Evolutionary conservation across 2,888 invertebrate genomes (phyloP).

Genomic region (Drosophila basisetae): DNA sequence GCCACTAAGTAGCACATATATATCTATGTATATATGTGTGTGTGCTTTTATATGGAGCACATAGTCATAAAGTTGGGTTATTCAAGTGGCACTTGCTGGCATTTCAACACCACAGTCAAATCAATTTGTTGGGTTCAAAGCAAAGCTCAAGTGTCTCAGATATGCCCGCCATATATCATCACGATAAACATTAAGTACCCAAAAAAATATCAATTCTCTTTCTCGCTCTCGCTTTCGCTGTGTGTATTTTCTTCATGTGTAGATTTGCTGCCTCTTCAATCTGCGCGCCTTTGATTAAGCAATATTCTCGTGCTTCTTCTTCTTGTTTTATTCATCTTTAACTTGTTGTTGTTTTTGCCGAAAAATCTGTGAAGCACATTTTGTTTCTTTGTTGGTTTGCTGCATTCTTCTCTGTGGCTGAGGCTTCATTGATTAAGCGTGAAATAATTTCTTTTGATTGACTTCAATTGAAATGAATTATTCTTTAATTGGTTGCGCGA

Average conservation of each 20-base stretch:
- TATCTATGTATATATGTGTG: background rate
- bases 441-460: slow-evolving; percentile 82
- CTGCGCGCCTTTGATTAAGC: slow-evolving; percentile 29
- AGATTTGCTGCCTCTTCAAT: slow-evolving; percentile 26
- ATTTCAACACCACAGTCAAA: slow-evolving; percentile 70
- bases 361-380: slow-evolving; percentile 25
- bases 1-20: slow-evolving; percentile 16
- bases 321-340: background rate
- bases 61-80: slow-evolving; percentile 23
- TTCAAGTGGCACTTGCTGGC: slow-evolving; percentile 71
- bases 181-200: slow-evolving; percentile 51
- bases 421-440: slow-evolving; percentile 80
- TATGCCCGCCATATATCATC: slow-evolving; percentile 64
- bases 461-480: slow-evolving; percentile 82
- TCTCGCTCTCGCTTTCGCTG: background rate
- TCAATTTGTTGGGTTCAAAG: slow-evolving; percentile 73
- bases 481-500: slow-evolving; percentile 75
- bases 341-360: background rate
- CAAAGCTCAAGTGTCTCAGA: slow-evolving; percentile 64
- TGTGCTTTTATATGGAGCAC: slow-evolving; percentile 26
- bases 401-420: slow-evolving; percentile 19
- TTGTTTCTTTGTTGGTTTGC: slow-evolving; percentile 21
- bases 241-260: background rate
- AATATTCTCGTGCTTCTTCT: slow-evolving; percentile 5
- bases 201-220: slow-evolving; percentile 23